Conservation (phyloP, 2,113 vertebrate species). For the Steatornis caripensis region DNA sequence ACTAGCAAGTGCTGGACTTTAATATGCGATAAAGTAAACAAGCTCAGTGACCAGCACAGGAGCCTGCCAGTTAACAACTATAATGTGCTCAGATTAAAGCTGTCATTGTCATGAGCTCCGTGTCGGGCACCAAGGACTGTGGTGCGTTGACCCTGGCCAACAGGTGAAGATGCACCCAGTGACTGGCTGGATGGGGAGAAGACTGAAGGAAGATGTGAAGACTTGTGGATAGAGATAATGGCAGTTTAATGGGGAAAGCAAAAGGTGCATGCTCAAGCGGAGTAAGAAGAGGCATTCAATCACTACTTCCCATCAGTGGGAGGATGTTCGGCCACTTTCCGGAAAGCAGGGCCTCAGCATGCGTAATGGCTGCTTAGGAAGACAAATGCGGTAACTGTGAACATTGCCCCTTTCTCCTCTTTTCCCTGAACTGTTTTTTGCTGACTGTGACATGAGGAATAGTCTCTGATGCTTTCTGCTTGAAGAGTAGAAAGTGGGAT, state of each 20-base stretch:
- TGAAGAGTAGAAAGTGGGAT: neutral
- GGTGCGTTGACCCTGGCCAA: neutral
- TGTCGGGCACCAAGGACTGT: rapidly evolving
- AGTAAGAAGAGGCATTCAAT: neutral
- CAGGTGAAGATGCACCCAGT: neutral
- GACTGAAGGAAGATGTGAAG: neutral
- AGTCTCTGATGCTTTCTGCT: too few relatives aligned
- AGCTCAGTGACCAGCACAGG: neutral
- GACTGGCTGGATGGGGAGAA: neutral
- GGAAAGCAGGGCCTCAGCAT: neutral
- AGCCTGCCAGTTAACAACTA: neutral
- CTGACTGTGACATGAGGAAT: rapidly evolving
- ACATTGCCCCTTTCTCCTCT: neutral
- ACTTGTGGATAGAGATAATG: neutral
- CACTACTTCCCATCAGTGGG: neutral
- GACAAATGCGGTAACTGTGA: neutral
- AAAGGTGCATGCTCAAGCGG: neutral
- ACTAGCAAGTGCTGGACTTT: neutral
- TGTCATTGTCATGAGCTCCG: neutral
- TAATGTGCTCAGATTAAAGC: neutral
- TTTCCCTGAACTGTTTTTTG: neutral
- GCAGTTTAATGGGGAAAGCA: neutral
- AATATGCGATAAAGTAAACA: neutral
- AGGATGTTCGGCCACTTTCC: neutral
- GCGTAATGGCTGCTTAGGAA: neutral